Evolutionary conservation across 1,140 invertebrate species (phyloP), one percentile per base, ranked within the genome.

Genomic region (Cepaea nemoralis): DNA sequence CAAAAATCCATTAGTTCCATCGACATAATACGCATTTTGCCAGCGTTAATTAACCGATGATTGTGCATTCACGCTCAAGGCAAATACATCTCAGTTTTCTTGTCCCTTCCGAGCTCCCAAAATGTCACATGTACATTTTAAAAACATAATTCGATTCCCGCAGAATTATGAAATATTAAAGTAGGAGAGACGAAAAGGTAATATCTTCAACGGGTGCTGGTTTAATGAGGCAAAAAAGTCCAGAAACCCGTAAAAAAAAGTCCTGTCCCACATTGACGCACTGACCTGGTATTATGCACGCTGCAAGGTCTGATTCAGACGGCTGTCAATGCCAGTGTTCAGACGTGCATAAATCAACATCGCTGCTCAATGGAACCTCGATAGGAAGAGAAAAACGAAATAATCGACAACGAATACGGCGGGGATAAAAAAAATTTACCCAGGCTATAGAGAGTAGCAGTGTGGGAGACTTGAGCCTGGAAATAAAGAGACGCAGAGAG

Each of bases 161-260:
- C 55, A 59, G 55, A 59, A 59, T 14, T 59, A 59, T 59, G 55
- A 48, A 48, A 48, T 48, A 48, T 48, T 48, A 59, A 59, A 59
- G 55, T 59, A 24, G 24, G n/a, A 19, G 55, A 59, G 55, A 59
- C 55, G 10, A 14, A 24, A 59, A n/a, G 22, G 24, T 12, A 24
- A 24, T n/a, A 59, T 59, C 24, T 12, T 59, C 10, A 14, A 24
- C 12, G 3, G 5, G 12, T 12, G 8, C 3, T 5, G 55, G 55
- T 59, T 59, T 59, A 59, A 59, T 59, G 14, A 59, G 55, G 10
- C 8, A 59, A 24, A n/a, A 59, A 24, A 10, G 55, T 24, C 10
- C 55, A 24, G 14, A n/a, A 12, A 24, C n/a, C 14, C n/a, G 55
- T 19, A 59, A 59, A n/a, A n/a, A n/a, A n/a, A n/a, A n/a, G n/a